phyloP scores from a whole-genome alignment of 2,888 invertebrate genomes.

The Cryptocephalus moraei region DNA sequence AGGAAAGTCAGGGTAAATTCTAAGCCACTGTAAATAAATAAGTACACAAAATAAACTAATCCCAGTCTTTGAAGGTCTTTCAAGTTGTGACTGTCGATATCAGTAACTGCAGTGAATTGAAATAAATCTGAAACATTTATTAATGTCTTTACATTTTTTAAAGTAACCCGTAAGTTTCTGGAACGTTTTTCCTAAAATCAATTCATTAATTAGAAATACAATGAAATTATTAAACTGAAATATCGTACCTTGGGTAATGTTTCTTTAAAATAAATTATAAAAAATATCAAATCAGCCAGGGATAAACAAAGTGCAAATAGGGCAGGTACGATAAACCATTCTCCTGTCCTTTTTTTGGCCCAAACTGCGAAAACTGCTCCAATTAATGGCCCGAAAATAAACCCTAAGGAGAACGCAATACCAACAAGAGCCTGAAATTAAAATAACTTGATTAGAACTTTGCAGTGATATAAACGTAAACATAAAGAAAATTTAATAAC shows the following conservation, averaged over 20 bases:
- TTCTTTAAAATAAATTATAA: conserved; percentile 68
- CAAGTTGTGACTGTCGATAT: conserved; percentile 51
- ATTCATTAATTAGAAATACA: not conserved
- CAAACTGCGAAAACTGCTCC: conserved; percentile 78
- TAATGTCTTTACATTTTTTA: conserved; percentile 34
- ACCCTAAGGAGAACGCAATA: conserved; percentile 95
- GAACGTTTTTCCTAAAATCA: conserved; percentile 59
- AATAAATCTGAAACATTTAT: conserved; percentile 39
- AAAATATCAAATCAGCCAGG: conserved; percentile 64
- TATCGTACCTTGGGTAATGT: conserved; percentile 59
- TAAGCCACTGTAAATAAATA: conserved; percentile 90
- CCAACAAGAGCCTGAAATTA: conserved; percentile 83
- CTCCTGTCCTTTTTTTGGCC: conserved; percentile 50
- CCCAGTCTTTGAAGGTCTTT: conserved; percentile 58
- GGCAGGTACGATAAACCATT: conserved; percentile 78
- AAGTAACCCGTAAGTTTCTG: conserved; percentile 48
- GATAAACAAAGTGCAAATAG: conserved; percentile 65
- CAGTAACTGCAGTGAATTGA: conserved; percentile 59
- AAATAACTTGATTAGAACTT: not conserved
- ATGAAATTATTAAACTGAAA: conserved; percentile 3
- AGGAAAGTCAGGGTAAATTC: conserved; percentile 97
- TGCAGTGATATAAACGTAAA: too few relatives aligned
- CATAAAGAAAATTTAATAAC: too few relatives aligned
- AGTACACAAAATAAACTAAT: conserved; percentile 76
- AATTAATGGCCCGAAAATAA: conserved; percentile 89